Percentiles rank a stretch among this genome's conserved stretches.
phyloP scores from a whole-genome alignment of 2,888 invertebrate genomes.

The Meteorus cinctellus region DNA sequence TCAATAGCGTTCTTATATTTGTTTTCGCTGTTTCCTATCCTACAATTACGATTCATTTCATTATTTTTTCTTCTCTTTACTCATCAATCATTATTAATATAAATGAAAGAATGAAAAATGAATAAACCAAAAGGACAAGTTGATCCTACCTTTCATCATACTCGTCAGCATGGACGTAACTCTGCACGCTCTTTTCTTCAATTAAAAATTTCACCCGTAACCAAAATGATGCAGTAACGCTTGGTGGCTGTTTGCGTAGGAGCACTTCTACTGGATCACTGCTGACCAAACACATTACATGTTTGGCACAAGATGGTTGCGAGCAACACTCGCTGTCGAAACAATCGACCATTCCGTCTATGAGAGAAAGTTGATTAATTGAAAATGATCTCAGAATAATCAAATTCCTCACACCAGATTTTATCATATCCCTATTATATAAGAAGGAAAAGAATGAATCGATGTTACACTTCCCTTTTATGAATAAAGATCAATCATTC shows the following conservation, averaged over 20 bases:
- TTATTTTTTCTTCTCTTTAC: conserved; percentile 28
- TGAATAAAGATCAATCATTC: too few relatives aligned
- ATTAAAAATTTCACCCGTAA: conserved; percentile 98
- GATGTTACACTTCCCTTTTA: too few relatives aligned
- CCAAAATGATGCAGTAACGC: conserved; percentile 97
- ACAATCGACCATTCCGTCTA: conserved; percentile 99
- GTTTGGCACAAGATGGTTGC: conserved; percentile 88
- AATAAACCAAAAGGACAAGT: conserved; percentile 42
- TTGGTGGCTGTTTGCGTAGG: conserved; percentile 95
- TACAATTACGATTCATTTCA: conserved; percentile 30
- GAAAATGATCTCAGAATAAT: neutral
- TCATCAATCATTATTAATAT: conserved; percentile 57
- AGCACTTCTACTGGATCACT: conserved; percentile 98
- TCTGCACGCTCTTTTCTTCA: conserved; percentile 98
- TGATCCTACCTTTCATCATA: conserved; percentile 97
- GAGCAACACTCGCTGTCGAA: conserved; percentile 99
- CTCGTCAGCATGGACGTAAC: conserved; percentile 97
- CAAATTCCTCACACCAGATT: neutral
- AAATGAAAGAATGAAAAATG: conserved; percentile 38
- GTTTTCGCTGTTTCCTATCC: conserved; percentile 28
- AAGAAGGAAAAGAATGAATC: too few relatives aligned
- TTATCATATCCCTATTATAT: too few relatives aligned
- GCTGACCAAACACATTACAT: conserved; percentile 96
- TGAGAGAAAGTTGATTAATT: conserved; percentile 46
- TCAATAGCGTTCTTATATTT: conserved; percentile 38